Base-by-base conservation (phyloP, 1,140 invertebrate genomes). In the Melitaea cinxia region DNA sequence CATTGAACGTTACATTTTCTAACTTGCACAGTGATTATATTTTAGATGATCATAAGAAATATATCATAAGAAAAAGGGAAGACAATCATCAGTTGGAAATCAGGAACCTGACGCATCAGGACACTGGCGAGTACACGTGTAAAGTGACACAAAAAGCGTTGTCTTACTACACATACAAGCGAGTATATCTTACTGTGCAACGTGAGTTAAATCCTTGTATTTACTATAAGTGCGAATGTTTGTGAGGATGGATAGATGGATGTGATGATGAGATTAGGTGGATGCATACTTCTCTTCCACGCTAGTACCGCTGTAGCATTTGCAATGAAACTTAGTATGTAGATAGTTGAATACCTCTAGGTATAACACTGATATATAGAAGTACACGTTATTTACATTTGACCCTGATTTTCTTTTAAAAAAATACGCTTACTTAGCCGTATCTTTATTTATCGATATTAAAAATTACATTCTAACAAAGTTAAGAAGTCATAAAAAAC, bases 81-180 rank as follows among this genome's bases (percentile, higher is more conserved):
- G 74, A 85, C 57, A 78, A 81, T 52, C 73, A 81, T 45, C 70
- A 77, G 28, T 47, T 89, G 49, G 82, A 82, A 55, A 87, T 89
- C n/a, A 80, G 75, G 55, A 78, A 82, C 26, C 53, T 88, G 4
- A 78, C 78, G 12, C 83, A 88, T 23, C 54, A 71, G 42, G 87
- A 88, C 54, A 77, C 79, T 4, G 85, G 84, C 9, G 78, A 78
- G 21, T 89, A 89, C 23, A 78, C 78, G 10, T 89, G 87, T 59
- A 85, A 85, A 64, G 84, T 87, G 3, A 84, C 80, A 1, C 87
- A 89, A 54, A 82, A 87, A 55, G 71, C 70, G 0, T 35, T 88
- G 10, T 84, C 82, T 3, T 75, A 89, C 65, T 89, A 84, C 57
- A 78, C 79, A 0, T 75, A 85, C 39, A 89, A 86, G 57, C 74